Percentiles rank a stretch among this genome's conserved stretches.
These are phyloP conservation scores for Trichoplusia ni DNA, from an alignment of 1,140 invertebrate genomes.

Conservation along the genomic window DNA sequence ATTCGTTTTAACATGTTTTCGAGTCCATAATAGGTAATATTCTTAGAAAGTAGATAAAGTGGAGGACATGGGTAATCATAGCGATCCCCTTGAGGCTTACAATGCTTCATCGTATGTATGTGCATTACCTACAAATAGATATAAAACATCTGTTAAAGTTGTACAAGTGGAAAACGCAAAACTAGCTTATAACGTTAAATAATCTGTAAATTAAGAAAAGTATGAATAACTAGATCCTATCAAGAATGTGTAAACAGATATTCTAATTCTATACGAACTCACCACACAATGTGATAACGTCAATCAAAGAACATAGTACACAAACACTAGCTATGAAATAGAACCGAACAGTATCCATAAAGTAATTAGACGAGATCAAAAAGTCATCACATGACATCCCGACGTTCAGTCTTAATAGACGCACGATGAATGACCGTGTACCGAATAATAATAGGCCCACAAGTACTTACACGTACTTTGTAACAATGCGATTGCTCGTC, in stretches of 20 bases:
- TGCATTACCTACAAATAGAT: too few species aligned
- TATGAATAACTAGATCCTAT: neutral
- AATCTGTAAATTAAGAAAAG: too few species aligned
- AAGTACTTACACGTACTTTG: neutral
- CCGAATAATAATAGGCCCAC: slow-evolving; percentile 6
- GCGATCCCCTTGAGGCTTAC: too few species aligned
- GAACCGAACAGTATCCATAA: slow-evolving; percentile 14
- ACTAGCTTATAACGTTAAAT: too few species aligned
- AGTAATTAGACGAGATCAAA: slow-evolving; percentile 29
- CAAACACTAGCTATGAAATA: neutral
- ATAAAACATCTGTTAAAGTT: too few species aligned
- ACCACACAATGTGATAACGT: neutral
- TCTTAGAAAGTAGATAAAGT: too few species aligned
- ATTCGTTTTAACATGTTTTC: too few species aligned
- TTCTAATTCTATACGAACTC: neutral
- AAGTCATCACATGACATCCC: slow-evolving; percentile 28
- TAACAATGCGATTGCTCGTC: neutral
- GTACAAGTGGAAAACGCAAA: too few species aligned
- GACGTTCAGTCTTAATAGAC: slow-evolving; percentile 23
- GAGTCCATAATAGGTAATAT: too few species aligned
- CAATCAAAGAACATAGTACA: slow-evolving; percentile 14
- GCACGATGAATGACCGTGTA: slow-evolving; percentile 13
- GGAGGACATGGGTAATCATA: too few species aligned
- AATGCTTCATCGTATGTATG: too few species aligned
- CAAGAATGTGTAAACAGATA: neutral